phyloP scores from a whole-genome alignment of 2,113 vertebrate species.

The Pipa parva region DNA sequence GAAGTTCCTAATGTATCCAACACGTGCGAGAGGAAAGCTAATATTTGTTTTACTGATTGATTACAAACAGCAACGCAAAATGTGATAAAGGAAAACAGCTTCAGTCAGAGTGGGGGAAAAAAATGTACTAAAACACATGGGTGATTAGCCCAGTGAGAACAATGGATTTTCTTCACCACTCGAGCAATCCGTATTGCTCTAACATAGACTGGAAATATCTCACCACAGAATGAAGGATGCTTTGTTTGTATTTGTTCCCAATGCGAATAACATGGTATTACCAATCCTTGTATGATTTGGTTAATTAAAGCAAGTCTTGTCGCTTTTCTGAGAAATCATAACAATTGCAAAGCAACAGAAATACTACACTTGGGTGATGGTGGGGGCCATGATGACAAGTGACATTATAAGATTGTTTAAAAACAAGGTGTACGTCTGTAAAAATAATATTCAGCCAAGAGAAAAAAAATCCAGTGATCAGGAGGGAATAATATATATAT shows the following conservation, averaged over 20 bases:
- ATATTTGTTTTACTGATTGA: slow-evolving; percentile 40
- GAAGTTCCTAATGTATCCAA: slow-evolving; percentile 27
- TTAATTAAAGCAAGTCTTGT: slow-evolving; percentile 6
- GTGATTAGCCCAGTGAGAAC: slow-evolving; percentile 22
- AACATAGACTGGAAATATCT: slow-evolving; percentile 2
- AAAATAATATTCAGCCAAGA: too few species aligned
- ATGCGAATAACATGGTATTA: background rate
- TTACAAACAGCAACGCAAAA: slow-evolving; percentile 19
- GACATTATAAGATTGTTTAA: too few species aligned
- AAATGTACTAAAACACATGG: slow-evolving; percentile 9
- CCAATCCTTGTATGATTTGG: background rate
- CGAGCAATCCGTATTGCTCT: slow-evolving; percentile 8
- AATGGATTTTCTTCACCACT: slow-evolving; percentile 25
- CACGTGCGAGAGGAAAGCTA: slow-evolving; percentile 27
- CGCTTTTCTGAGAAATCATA: background rate
- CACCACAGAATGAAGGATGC: background rate
- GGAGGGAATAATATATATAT: too few species aligned
- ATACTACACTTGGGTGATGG: too few species aligned
- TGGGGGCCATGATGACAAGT: too few species aligned
- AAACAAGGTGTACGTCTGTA: too few species aligned
- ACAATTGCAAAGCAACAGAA: background rate
- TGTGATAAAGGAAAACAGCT: slow-evolving; percentile 35
- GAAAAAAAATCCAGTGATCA: too few species aligned
- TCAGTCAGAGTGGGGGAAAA: background rate
- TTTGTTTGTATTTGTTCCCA: background rate